Conservation (phyloP, 2,888 invertebrate genomes). For the Drosophila maculinotata region DNA sequence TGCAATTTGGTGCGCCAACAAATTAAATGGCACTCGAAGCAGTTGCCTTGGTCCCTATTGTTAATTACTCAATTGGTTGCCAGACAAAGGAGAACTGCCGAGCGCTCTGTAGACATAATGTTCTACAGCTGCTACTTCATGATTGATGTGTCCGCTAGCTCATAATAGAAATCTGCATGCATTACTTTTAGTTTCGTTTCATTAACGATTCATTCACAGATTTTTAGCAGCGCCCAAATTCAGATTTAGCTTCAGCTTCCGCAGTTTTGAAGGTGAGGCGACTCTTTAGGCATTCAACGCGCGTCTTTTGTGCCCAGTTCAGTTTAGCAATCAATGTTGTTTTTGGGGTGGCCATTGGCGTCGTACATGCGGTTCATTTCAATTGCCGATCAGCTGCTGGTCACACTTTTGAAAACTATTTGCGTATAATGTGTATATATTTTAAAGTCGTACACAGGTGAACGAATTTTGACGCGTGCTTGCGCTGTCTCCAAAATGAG, state of each 20-base stretch:
- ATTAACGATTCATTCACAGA: conserved; percentile 68
- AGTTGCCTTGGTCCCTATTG: conserved; percentile 44
- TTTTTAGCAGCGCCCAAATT: conserved; percentile 45
- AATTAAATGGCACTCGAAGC: conserved; percentile 39
- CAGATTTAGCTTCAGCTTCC: conserved; percentile 54
- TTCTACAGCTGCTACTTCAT: conserved; percentile 9
- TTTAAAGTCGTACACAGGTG: conserved; percentile 5
- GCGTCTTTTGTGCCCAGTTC: conserved; percentile 50
- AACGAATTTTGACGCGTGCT: conserved; percentile 49
- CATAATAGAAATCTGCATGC: conserved; percentile 13
- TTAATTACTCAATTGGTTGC: conserved; percentile 55
- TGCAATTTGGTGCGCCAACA: conserved; percentile 42
- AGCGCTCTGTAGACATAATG: neutral
- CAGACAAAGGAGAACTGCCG: conserved; percentile 7
- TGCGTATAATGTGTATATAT: conserved; percentile 4
- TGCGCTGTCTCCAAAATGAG: neutral
- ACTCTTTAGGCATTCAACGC: conserved; percentile 56
- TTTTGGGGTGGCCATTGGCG: conserved; percentile 31
- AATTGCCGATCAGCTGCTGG: conserved; percentile 44
- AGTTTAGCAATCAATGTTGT: conserved; percentile 12
- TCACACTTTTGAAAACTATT: conserved; percentile 36
- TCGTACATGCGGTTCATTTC: conserved; percentile 44
- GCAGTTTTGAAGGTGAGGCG: conserved; percentile 60
- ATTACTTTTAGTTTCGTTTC: conserved; percentile 31
- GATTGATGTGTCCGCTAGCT: conserved; percentile 24